These are phyloP conservation scores for Nycticorax nycticorax DNA, from an alignment of 2,113 vertebrate genomes.

Conservation along the genomic window DNA sequence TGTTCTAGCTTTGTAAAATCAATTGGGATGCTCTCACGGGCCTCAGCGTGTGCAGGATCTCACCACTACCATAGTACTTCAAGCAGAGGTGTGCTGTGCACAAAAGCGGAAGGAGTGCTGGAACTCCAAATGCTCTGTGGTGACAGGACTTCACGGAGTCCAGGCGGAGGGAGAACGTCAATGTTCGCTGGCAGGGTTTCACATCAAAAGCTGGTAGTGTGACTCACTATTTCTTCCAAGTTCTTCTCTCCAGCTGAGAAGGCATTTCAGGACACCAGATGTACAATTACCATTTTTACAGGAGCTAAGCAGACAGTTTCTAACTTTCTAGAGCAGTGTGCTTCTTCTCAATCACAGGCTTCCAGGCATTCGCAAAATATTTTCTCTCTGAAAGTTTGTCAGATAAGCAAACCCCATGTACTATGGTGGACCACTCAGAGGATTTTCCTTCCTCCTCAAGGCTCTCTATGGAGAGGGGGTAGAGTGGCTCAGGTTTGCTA, in stretches of 20 bases:
- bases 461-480: background rate
- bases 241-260: constrained; percentile 22
- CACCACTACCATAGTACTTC: background rate
- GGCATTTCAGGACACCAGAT: constrained; percentile 29
- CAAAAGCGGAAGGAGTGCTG: background rate
- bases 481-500: background rate
- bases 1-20: background rate
- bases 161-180: background rate
- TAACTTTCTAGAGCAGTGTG: background rate
- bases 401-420: background rate
- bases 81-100: background rate
- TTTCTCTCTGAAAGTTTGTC: background rate
- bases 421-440: background rate
- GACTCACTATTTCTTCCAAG: background rate
- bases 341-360: background rate
- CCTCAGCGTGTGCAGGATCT: background rate
- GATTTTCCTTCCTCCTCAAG: background rate
- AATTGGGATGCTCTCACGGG: background rate
- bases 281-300: background rate
- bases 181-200: background rate
- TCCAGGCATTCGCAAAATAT: background rate
- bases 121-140: background rate
- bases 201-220: background rate
- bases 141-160: rapidly evolving
- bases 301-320: background rate